phyloP scores from a whole-genome alignment of 2,888 invertebrate species.

The Cheilosia urbana region DNA sequence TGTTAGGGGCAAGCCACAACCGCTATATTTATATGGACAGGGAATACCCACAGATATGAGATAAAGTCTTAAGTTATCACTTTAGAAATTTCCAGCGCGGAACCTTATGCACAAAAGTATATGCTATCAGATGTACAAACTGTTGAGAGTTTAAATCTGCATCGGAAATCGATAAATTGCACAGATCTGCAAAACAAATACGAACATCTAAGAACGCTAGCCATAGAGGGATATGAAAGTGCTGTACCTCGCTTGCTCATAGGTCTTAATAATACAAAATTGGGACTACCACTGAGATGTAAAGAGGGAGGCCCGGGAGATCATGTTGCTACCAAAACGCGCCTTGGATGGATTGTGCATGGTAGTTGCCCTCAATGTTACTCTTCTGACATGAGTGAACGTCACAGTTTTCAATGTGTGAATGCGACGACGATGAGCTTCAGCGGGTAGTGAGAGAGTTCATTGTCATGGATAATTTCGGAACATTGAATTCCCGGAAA shows the following conservation, averaged over 20 bases:
- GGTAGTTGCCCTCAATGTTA: no score
- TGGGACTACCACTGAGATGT: no score
- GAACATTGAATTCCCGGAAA: not conserved
- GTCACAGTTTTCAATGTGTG: no score
- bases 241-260: conserved; percentile 29
- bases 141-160: not conserved
- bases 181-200: not conserved
- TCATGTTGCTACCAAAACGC: conserved; percentile 4
- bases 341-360: no score
- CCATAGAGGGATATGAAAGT: conserved; percentile 39
- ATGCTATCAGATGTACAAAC: conserved; percentile 1
- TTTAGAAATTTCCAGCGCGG: not conserved
- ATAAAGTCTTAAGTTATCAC: no score
- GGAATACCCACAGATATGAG: no score
- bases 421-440: no score
- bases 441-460: not conserved
- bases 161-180: not conserved
- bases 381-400: no score
- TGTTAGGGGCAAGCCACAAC: not conserved
- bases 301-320: conserved; percentile 33
- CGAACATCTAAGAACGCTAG: conserved; percentile 31
- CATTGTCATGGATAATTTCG: conserved; percentile 16
- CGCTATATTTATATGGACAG: no score
- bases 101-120: not conserved
- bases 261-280: conserved; percentile 1